These are phyloP conservation scores for Steatocranus sp. DNA, from an alignment of 2,797 vertebrate species.

Conservation along the genomic window DNA sequence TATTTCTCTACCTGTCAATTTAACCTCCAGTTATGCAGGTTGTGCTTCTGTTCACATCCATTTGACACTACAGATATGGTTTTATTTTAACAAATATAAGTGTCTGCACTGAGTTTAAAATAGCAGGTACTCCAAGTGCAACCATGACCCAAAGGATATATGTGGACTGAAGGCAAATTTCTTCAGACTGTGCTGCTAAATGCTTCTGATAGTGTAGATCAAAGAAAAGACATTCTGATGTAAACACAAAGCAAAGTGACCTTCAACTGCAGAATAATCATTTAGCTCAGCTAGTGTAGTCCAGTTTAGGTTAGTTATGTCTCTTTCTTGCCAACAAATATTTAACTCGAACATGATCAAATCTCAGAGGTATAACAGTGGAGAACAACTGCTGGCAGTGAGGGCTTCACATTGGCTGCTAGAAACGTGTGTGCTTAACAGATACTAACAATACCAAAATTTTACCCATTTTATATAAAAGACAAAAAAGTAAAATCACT, in stretches of 20 bases:
- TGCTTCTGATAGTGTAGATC: neutral
- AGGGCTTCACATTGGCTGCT: neutral
- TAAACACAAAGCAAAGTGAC: neutral
- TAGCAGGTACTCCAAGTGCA: neutral
- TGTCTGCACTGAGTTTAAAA: neutral
- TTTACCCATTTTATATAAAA: neutral
- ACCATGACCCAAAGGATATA: neutral
- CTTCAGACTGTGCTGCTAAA: neutral
- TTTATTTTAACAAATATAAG: neutral
- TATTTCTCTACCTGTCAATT: slow-evolving; percentile 1
- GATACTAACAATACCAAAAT: neutral
- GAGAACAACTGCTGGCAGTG: neutral
- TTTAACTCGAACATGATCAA: neutral
- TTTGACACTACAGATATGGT: neutral
- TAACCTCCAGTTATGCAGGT: neutral
- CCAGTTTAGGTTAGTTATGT: neutral
- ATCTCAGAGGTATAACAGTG: neutral
- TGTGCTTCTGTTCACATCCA: neutral
- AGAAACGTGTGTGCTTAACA: neutral
- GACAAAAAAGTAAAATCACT: neutral
- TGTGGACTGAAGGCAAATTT: neutral
- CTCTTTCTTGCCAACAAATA: neutral
- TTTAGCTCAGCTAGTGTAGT: neutral
- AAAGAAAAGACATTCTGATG: neutral
- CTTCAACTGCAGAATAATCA: neutral